Evolutionary conservation across 2,113 vertebrate species (phyloP).

Genomic region (Ramphastos sulfuratus): DNA sequence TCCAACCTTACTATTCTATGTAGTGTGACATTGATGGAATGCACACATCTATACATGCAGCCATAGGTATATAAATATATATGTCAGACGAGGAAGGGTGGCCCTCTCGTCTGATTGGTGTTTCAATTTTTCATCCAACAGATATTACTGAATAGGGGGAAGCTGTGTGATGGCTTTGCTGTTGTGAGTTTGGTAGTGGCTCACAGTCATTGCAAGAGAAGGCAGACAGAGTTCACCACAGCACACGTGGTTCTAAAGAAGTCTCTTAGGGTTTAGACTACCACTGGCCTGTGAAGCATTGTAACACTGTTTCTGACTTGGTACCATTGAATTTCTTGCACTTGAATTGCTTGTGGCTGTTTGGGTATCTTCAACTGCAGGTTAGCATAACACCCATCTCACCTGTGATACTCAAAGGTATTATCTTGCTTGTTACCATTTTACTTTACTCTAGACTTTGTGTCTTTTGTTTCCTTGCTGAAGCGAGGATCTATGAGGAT

Average conservation of each 20-base stretch:
- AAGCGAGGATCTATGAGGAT: background rate
- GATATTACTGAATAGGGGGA: background rate
- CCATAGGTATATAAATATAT: background rate
- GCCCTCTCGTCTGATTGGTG: fast-evolving
- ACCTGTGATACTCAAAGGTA: background rate
- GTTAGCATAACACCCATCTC: too few relatives aligned
- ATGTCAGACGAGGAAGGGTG: background rate
- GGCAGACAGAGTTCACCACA: background rate
- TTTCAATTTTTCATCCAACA: background rate
- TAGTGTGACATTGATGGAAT: background rate
- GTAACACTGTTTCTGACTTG: background rate
- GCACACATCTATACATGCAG: background rate
- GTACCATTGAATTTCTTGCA: background rate
- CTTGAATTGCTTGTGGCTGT: background rate
- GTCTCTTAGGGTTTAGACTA: background rate
- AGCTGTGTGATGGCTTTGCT: background rate
- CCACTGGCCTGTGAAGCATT: background rate
- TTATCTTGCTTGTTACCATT: background rate
- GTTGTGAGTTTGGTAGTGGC: background rate
- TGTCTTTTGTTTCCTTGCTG: background rate
- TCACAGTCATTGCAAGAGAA: background rate
- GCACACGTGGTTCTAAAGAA: background rate
- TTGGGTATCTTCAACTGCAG: too few relatives aligned
- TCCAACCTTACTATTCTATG: too few relatives aligned
- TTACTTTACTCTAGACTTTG: background rate